A percentile compares a stretch with the other conserved stretches of the same genome.
These are phyloP conservation scores for Ctenopoma kingsleyae DNA, from an alignment of 2,797 vertebrate genomes.

Conservation along the genomic window DNA sequence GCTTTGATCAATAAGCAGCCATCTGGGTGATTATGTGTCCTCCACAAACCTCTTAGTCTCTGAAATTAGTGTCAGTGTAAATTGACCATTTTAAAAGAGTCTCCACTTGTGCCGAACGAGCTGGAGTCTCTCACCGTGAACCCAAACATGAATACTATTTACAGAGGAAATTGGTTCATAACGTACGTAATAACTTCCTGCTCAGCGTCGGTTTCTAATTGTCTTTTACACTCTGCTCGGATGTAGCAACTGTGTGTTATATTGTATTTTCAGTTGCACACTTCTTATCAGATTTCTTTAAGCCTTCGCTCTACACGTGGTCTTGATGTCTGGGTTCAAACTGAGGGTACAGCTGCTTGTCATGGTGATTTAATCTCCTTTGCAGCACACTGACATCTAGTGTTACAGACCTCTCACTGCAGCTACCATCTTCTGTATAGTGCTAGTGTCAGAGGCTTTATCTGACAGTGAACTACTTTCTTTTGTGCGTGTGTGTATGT, in stretches of 20 bases:
- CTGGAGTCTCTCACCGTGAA: background rate
- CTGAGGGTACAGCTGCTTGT: conserved; percentile 40
- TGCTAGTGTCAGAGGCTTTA: background rate
- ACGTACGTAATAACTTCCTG: background rate
- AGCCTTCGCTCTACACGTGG: background rate
- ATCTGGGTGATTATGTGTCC: background rate
- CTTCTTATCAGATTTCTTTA: background rate
- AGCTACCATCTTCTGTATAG: background rate
- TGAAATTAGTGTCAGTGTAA: conserved; percentile 2
- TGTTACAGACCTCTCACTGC: conserved; percentile 46
- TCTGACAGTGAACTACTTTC: conserved; percentile 11
- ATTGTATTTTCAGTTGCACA: background rate
- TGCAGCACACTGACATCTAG: conserved; percentile 79
- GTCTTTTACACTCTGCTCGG: background rate
- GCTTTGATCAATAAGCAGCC: conserved; percentile 11
- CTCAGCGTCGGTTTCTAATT: background rate
- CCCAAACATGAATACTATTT: background rate
- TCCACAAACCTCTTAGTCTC: background rate
- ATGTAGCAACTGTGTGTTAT: background rate
- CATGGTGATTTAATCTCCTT: conserved; percentile 14
- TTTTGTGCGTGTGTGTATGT: conserved; percentile 42
- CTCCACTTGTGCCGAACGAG: background rate
- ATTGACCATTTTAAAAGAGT: conserved; percentile 14
- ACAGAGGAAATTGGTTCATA: background rate
- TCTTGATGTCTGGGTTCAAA: conserved; percentile 49